Conservation (phyloP, 2,888 invertebrate species). For the Actias luna region DNA sequence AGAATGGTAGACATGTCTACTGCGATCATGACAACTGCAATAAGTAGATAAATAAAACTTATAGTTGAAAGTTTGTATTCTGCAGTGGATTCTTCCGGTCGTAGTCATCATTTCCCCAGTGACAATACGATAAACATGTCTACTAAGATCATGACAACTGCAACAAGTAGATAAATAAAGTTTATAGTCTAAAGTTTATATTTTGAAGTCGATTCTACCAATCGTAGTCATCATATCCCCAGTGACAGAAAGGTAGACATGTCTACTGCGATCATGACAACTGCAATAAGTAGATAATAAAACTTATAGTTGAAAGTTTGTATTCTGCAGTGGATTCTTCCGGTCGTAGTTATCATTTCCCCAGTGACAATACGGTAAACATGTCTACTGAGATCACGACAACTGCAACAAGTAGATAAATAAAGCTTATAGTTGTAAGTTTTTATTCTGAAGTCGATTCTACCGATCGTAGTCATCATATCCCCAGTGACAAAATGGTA, state of each 20-base stretch:
- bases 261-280: conserved; percentile 9
- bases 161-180: conserved; percentile 8
- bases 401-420: conserved; percentile 19
- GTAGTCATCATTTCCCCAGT: conserved; percentile 33
- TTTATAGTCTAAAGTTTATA: background rate
- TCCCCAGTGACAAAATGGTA: conserved; percentile 14
- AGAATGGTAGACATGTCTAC: conserved; percentile 25
- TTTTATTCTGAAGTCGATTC: background rate
- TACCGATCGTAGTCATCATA: conserved; percentile 18
- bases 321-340: background rate
- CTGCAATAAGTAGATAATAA: background rate
- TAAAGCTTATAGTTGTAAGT: background rate
- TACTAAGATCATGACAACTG: conserved; percentile 25
- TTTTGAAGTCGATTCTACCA: too few species aligned
- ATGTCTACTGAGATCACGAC: conserved; percentile 29
- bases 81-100: conserved; percentile 15
- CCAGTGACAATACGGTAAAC: conserved; percentile 29
- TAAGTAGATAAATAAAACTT: conserved; percentile 3
- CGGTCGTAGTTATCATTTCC: conserved; percentile 23
- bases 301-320: background rate
- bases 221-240: conserved; percentile 14
- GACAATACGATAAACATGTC: conserved; percentile 34
- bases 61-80: too few species aligned
- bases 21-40: conserved; percentile 19
- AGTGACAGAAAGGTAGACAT: conserved; percentile 16